A percentile compares a stretch with the other conserved stretches of the same genome.
Conservation (phyloP, 2,888 invertebrate species). For the Myopa testacea region DNA sequence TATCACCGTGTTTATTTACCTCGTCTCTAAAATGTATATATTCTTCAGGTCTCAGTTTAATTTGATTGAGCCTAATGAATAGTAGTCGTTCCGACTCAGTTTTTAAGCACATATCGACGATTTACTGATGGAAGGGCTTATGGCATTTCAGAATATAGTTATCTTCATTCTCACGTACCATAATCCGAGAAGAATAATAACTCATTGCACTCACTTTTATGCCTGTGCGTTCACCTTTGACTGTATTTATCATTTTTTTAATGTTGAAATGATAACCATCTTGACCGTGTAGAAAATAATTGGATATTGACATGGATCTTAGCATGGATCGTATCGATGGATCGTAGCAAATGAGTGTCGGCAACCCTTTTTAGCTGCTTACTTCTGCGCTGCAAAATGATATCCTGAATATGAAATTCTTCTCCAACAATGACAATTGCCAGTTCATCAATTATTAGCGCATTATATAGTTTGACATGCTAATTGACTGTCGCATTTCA, state of each 20-base stretch:
- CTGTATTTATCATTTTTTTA: neutral
- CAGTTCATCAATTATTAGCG: neutral
- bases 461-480: neutral
- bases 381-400: neutral
- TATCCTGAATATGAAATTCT: neutral
- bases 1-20: neutral
- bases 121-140: too few species aligned
- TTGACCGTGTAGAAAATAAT: neutral
- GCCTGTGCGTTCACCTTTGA: neutral
- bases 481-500: too few species aligned
- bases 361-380: neutral
- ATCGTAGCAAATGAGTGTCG: too few species aligned
- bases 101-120: too few species aligned
- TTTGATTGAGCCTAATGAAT: neutral
- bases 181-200: neutral
- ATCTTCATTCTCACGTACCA: neutral
- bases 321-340: too few species aligned
- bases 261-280: constrained; percentile 1
- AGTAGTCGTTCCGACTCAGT: neutral
- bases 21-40: neutral
- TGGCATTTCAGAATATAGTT: too few species aligned
- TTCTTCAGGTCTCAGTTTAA: neutral
- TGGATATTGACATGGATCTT: neutral
- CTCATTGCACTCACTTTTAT: neutral
- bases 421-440: neutral